A percentile compares a stretch with the other conserved stretches of the same genome.
These are phyloP conservation scores for Onychostoma macrolepis DNA, from an alignment of 2,113 vertebrate genomes.

Conservation along the genomic window DNA sequence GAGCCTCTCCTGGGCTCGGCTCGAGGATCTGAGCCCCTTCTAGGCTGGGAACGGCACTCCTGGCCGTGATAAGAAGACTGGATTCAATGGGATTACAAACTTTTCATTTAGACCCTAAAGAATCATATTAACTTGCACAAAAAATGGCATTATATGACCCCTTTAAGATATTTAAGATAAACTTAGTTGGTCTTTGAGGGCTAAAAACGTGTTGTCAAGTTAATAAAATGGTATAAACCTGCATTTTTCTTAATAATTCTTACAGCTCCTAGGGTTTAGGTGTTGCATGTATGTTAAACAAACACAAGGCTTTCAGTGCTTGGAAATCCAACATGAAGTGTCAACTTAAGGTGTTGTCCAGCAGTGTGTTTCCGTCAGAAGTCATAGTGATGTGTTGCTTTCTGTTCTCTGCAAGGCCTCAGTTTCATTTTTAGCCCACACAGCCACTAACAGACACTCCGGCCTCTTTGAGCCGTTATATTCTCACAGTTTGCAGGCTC, in stretches of 20 bases:
- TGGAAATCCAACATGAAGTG: background rate
- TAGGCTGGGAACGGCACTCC: too few species aligned
- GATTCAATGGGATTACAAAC: too few species aligned
- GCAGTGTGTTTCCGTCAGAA: background rate
- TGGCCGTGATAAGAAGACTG: too few species aligned
- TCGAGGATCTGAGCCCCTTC: too few species aligned
- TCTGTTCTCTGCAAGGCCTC: background rate
- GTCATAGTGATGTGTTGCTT: background rate
- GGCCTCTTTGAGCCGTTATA: background rate
- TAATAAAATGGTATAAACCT: background rate
- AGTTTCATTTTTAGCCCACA: constrained; percentile 1
- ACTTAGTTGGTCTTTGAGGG: background rate
- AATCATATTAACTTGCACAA: too few species aligned
- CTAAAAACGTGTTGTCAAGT: background rate
- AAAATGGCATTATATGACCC: too few species aligned
- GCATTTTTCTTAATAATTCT: background rate
- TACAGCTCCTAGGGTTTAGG: background rate
- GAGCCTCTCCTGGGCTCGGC: too few species aligned
- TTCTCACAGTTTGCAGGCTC: background rate
- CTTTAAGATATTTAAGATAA: background rate
- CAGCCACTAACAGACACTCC: background rate
- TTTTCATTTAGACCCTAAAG: too few species aligned
- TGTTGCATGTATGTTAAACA: background rate
- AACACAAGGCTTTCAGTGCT: background rate
- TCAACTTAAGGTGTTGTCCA: background rate